Percentiles rank a stretch among this genome's conserved stretches.
Conservation (phyloP, 2,113 vertebrate genomes). For the Platichthys stellatus region DNA sequence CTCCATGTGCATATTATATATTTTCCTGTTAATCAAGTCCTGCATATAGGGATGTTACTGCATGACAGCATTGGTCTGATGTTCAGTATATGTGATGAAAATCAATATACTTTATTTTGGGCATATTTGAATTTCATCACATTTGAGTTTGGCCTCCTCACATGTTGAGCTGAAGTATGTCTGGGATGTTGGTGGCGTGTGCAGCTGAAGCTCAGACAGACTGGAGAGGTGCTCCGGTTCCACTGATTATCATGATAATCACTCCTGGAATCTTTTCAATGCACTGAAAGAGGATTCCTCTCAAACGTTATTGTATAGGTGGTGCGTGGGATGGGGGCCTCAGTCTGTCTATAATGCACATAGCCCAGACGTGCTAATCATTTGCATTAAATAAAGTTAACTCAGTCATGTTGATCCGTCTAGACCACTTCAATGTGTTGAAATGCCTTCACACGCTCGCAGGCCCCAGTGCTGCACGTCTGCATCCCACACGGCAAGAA, state of each 20-base stretch:
- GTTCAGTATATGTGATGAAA: too few species aligned
- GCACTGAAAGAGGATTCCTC: slow-evolving; percentile 54
- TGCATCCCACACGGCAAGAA: neutral
- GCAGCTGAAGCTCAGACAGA: slow-evolving; percentile 53
- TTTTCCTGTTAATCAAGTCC: too few species aligned
- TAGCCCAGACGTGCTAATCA: slow-evolving; percentile 49
- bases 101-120: too few species aligned
- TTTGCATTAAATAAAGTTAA: slow-evolving; percentile 65
- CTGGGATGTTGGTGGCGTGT: slow-evolving; percentile 22
- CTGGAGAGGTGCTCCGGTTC: slow-evolving; percentile 39
- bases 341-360: slow-evolving; percentile 29
- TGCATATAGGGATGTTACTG: too few species aligned
- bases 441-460: slow-evolving; percentile 36
- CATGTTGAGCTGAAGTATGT: slow-evolving; percentile 16
- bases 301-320: slow-evolving; percentile 51
- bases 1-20: too few species aligned
- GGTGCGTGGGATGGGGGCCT: slow-evolving; percentile 8
- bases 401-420: slow-evolving; percentile 47
- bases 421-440: slow-evolving; percentile 42
- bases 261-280: slow-evolving; percentile 69
- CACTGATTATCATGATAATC: slow-evolving; percentile 78
- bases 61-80: too few species aligned
- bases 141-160: slow-evolving; percentile 21
- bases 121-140: too few species aligned
- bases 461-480: neutral